Evolutionary conservation across 2,888 invertebrate genomes (phyloP), one percentile per base, ranked within the genome.

Genomic region (Drosophila atripex): DNA sequence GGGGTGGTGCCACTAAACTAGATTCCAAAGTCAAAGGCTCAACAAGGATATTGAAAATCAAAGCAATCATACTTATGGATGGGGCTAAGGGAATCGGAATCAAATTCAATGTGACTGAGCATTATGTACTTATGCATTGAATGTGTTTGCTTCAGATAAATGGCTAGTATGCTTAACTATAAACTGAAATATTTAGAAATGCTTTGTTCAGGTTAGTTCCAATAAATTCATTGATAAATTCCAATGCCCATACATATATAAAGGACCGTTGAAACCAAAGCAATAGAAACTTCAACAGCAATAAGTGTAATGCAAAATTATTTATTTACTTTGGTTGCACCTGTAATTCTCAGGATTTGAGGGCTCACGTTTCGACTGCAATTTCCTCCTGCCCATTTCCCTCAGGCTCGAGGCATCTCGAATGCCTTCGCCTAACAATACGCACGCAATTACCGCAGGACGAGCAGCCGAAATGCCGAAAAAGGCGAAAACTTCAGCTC

Each of bases 401-500:
- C 14, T 25, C 11, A 25, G 8, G 14, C 8, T n/a, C 14, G 3
- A 25, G 21, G 61, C 16, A 61, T 52, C 61, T 52, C 38, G 14
- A 61, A 65, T 53, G 47, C 64, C 53, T 49, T 53, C 60, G 68
- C 18, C 55, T 66, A 71, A 80, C 80, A 80, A 80, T 84, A 80
- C 80, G 78, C 84, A 84, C 75, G 80, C 80, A 80, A 80, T 80
- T 80, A 84, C 84, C 76, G 80, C 80, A 80, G 70, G 71, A 73
- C 69, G 52, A 51, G 58, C 53, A 57, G 50, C 32, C 23, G 43
- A 60, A 69, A 43, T 69, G 54, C 32, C 35, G 43, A 60, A 69
- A 43, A 69, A 45, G 77, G 71, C 78, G 68, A 76, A 80, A 82
- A 74, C 68, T 85, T 78, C 57, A 71, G 57, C 71, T 78, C 77